A percentile compares a stretch with the other conserved stretches of the same genome.
Conservation (phyloP, 1,140 invertebrate genomes). For the Battus philenor region DNA sequence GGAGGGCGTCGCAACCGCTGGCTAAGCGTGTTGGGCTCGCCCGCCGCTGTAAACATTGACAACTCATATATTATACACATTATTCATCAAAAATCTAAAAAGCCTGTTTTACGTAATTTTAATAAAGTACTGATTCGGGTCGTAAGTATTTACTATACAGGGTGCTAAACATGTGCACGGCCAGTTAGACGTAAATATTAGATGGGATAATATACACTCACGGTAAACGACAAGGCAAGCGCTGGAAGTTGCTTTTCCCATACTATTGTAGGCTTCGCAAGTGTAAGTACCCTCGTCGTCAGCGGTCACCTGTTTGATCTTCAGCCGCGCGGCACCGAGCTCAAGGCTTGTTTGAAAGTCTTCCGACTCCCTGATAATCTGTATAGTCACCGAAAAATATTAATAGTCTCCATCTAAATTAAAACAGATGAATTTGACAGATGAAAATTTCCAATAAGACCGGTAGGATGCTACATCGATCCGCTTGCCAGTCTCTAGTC, state of each 20-base stretch:
- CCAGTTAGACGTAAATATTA: background rate
- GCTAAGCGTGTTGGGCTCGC: slow-evolving; percentile 87
- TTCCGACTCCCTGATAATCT: slow-evolving; percentile 81
- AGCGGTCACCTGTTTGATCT: slow-evolving; percentile 86
- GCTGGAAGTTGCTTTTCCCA: slow-evolving; percentile 87
- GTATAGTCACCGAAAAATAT: slow-evolving; percentile 24
- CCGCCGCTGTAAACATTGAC: too few relatives aligned
- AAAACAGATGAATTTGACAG: too few relatives aligned
- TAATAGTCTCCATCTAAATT: too few relatives aligned
- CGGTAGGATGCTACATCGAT: too few relatives aligned
- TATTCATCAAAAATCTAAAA: background rate
- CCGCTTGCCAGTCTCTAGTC: too few relatives aligned
- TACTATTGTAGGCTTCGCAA: slow-evolving; percentile 87
- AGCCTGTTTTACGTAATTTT: background rate
- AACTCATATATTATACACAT: too few relatives aligned
- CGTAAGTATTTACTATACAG: background rate
- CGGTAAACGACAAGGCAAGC: slow-evolving; percentile 88
- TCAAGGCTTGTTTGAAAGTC: slow-evolving; percentile 83
- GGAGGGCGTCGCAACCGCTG: slow-evolving; percentile 81
- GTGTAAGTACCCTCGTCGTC: slow-evolving; percentile 94
- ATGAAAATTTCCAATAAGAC: too few relatives aligned
- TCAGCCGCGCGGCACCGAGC: slow-evolving; percentile 81
- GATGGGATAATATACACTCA: too few relatives aligned
- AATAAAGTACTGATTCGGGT: too few relatives aligned
- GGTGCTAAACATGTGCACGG: background rate